Base-by-base conservation (phyloP, 2,113 vertebrate genomes). In the Megaceryle maxima region DNA sequence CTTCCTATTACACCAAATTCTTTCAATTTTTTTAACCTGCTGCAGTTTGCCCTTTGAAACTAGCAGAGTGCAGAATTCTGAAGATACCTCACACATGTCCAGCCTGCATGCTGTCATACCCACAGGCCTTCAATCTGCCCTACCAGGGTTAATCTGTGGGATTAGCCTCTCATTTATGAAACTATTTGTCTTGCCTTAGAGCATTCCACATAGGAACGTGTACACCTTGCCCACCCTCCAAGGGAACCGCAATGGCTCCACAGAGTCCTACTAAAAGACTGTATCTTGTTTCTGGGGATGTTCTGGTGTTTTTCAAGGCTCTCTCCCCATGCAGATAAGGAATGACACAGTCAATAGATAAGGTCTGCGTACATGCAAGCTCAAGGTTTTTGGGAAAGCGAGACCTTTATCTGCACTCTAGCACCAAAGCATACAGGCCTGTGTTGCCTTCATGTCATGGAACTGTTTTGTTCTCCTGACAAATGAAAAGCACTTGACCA, bases 291-390 rank as follows among this genome's bases (percentile, higher is more conserved):
- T 22, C 37, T 75, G 14, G 8, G 76, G 74, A 70, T 72, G 90
- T 60, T 95, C 98, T 98, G 97, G 78, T 80, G 75, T 88, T 96
- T 88, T 90, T 98, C 96, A 96, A 94, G 66, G 73, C 74, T 93
- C 77, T 20, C 77, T 92, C 92, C 88, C 56, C 43, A 53, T 4
- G 13, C 39, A 76, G 90, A 93, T 51, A 83, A 48, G 46, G 51
- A 88, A 35, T 83, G 57, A 92, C 95, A 73, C 1, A 18, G 66
- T 37, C 53, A 41, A 4, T 4, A 97, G 97, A 96, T 97, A 83
- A 94, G 11, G 50, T 46, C 60, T 93, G 41, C 10, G 5, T 80
- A 44, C 75, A 84, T n/a, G 69, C 67, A 56, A 59, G 41, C 56
- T 81, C 82, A 46, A 90, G 67, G 80, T 43, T 96, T 94, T 91